Conservation (phyloP, 2,113 vertebrate species). For the Atherinomorus stipes region DNA sequence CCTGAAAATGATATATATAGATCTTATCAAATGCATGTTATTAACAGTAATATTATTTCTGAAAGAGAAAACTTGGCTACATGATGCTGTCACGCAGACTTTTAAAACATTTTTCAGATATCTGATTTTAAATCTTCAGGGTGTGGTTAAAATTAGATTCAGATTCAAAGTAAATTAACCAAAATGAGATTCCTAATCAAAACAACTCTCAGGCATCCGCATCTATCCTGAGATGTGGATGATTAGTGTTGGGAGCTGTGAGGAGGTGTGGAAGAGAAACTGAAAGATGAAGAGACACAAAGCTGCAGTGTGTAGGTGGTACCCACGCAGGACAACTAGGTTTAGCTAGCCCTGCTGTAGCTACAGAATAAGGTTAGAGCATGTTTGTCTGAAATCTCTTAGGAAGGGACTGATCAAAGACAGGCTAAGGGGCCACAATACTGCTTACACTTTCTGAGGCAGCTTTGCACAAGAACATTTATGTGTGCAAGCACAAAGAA, state of each 20-base stretch:
- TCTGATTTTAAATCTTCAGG: not conserved
- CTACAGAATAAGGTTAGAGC: constrained; percentile 52
- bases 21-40: not conserved
- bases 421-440: constrained; percentile 65
- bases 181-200: not conserved
- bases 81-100: not conserved
- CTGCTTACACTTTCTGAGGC: constrained; percentile 60
- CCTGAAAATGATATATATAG: not conserved
- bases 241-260: constrained; percentile 49
- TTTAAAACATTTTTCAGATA: not conserved
- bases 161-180: not conserved
- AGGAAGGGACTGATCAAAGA: constrained; percentile 82
- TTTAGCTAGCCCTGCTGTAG: constrained; percentile 55
- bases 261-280: constrained; percentile 63
- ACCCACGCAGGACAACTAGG: constrained; percentile 67
- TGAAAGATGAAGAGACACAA: constrained; percentile 60
- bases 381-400: constrained; percentile 70
- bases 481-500: constrained; percentile 53
- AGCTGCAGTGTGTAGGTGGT: constrained; percentile 70
- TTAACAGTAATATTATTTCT: not conserved
- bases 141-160: not conserved
- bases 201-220: not conserved
- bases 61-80: not conserved
- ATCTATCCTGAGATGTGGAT: constrained; percentile 33
- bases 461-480: constrained; percentile 52